Evolutionary conservation across 64 coral and sea anemone genomes (phyloP).

Genomic region (Montipora efflorescens): DNA sequence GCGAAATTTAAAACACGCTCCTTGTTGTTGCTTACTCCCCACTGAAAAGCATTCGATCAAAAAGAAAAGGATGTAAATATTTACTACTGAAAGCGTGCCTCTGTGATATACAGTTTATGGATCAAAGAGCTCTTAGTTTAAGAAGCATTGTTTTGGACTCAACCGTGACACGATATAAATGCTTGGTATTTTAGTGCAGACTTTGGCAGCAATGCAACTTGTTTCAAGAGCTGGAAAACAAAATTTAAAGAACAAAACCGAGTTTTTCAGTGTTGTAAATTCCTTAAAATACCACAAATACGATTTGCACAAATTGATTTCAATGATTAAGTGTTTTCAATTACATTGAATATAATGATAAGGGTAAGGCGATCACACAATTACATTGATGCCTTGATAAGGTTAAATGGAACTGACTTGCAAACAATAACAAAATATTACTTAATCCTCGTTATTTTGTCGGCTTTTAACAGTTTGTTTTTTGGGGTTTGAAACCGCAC

Average conservation of each 20-base stretch:
- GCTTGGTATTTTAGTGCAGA: no score
- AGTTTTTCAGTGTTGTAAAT: background rate
- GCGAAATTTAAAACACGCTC: no score
- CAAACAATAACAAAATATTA: background rate
- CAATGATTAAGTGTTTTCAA: background rate
- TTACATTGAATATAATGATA: background rate
- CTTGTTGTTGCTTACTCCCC: slow-evolving; percentile 3
- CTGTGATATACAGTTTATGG: background rate
- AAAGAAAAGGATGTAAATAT: slow-evolving; percentile 36
- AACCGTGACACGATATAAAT: background rate
- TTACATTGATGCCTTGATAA: background rate
- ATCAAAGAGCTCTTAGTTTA: background rate
- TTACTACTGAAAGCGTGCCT: slow-evolving; percentile 12
- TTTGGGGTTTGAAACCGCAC: slow-evolving; percentile 29
- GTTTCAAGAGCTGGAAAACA: background rate
- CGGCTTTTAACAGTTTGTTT: slow-evolving; percentile 38
- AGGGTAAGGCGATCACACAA: background rate
- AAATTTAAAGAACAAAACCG: background rate
- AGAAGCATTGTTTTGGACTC: background rate
- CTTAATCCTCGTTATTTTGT: background rate
- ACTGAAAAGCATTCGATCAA: slow-evolving; percentile 27
- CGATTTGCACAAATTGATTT: background rate
- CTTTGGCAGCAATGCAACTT: background rate
- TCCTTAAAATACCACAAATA: background rate
- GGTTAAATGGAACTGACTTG: background rate